Conservation (phyloP, 2,888 invertebrate species). For the Tiliacea citrago region DNA sequence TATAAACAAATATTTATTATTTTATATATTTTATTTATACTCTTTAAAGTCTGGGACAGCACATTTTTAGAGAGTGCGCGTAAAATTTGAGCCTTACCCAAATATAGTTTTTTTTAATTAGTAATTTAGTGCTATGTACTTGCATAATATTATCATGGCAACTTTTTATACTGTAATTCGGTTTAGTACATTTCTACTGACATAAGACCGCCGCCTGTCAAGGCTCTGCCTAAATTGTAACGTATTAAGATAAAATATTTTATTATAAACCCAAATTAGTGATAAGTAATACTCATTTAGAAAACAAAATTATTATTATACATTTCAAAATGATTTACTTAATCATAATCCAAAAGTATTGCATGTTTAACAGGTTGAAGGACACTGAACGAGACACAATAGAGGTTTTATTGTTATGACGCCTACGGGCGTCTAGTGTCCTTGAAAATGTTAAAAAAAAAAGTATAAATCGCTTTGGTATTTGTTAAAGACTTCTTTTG, state of each 20-base stretch:
- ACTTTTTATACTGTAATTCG: constrained; percentile 25
- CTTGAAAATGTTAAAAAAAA: no score
- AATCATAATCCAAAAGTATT: constrained; percentile 57
- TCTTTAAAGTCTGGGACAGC: constrained; percentile 1
- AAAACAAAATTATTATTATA: constrained; percentile 57
- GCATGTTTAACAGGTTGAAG: no score
- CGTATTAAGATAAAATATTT: constrained; percentile 58
- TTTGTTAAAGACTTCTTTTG: constrained; percentile 62
- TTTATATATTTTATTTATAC: constrained; percentile 3
- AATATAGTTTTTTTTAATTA: constrained; percentile 15
- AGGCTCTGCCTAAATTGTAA: constrained; percentile 34
- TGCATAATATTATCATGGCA: constrained; percentile 42
- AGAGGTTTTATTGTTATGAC: no score
- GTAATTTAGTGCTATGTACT: constrained; percentile 20
- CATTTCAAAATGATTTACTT: constrained; percentile 50
- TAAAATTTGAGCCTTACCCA: constrained; percentile 10
- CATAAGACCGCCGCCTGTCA: constrained; percentile 12
- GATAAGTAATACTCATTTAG: constrained; percentile 70
- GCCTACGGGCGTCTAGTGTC: no score
- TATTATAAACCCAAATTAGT: constrained; percentile 65
- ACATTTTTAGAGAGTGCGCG: constrained; percentile 15
- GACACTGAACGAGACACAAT: no score
- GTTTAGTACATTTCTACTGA: constrained; percentile 29
- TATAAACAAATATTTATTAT: constrained; percentile 3
- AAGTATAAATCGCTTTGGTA: constrained; percentile 56